Percentiles rank a stretch among this genome's conserved stretches.
These are phyloP conservation scores for Leptatherina wallacei DNA, from an alignment of 2,797 vertebrate genomes.

Conservation along the genomic window DNA sequence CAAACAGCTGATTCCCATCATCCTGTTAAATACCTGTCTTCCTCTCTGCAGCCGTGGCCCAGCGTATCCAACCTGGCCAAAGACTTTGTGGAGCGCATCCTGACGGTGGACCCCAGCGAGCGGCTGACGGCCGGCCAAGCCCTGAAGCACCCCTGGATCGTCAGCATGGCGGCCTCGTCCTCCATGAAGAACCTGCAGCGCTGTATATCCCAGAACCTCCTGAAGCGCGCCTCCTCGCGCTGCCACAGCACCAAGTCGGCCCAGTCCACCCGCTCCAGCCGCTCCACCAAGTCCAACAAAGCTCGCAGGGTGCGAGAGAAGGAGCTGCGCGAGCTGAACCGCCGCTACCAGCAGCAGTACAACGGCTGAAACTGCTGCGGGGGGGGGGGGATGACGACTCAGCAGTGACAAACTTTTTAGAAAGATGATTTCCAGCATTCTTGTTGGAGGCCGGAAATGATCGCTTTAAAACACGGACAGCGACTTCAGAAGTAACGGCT, in stretches of 20 bases:
- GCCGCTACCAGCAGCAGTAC: slow-evolving; percentile 97
- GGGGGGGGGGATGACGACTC: slow-evolving; percentile 7
- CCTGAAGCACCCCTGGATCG: slow-evolving; percentile 95
- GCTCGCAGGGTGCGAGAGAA: slow-evolving; percentile 92
- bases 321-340: slow-evolving; percentile 95
- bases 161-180: slow-evolving; percentile 98
- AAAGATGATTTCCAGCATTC: background rate
- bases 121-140: slow-evolving; percentile 94
- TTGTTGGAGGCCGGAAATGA: slow-evolving; percentile 8
- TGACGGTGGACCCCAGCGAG: slow-evolving; percentile 93
- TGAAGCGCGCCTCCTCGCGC: slow-evolving; percentile 95
- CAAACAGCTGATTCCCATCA: too few relatives aligned
- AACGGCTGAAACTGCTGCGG: slow-evolving; percentile 83
- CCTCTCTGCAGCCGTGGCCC: slow-evolving; percentile 92
- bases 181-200: slow-evolving; percentile 99
- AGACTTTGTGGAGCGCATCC: slow-evolving; percentile 96
- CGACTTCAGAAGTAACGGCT: slow-evolving; percentile 25
- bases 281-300: slow-evolving; percentile 96
- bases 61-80: slow-evolving; percentile 98
- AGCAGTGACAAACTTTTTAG: slow-evolving; percentile 11
- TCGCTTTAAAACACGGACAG: slow-evolving; percentile 21
- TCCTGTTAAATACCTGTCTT: slow-evolving; percentile 3
- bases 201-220: slow-evolving; percentile 98
- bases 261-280: slow-evolving; percentile 95
- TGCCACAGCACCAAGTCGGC: slow-evolving; percentile 99